phyloP scores from a whole-genome alignment of 2,888 invertebrate genomes.

The Pseudococcus viburni region DNA sequence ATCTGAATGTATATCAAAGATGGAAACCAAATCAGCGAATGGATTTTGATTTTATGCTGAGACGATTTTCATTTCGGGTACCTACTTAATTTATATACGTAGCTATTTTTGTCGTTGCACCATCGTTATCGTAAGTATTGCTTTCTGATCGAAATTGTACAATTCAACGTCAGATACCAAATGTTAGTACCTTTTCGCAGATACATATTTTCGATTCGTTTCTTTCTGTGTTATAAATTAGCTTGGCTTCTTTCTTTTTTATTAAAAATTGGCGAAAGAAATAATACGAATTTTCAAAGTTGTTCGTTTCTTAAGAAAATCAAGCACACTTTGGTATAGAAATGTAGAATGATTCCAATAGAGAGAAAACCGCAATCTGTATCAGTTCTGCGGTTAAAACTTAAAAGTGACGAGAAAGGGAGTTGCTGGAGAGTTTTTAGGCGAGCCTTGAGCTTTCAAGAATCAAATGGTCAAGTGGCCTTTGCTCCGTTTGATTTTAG shows the following conservation, averaged over 20 bases:
- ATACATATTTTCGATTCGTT: not conserved
- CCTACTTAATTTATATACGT: no score
- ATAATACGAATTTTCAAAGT: not conserved
- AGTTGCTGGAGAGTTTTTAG: no score
- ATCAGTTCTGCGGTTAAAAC: no score
- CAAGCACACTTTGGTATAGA: no score
- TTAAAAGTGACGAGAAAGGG: no score
- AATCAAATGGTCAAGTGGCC: no score
- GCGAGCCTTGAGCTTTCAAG: no score
- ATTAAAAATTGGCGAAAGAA: not conserved
- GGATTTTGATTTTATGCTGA: not conserved
- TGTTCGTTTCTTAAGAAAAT: not conserved
- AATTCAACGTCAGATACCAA: not conserved
- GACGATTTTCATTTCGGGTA: not conserved
- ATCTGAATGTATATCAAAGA: not conserved
- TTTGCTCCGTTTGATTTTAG: no score
- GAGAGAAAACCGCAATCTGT: no score
- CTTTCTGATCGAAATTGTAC: not conserved
- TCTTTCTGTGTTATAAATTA: not conserved
- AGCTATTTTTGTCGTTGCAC: no score
- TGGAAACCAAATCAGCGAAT: slow-evolving; percentile 1
- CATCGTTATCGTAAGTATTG: not conserved
- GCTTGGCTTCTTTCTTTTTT: not conserved
- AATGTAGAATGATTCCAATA: no score
- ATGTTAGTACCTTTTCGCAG: not conserved